These are phyloP conservation scores for Drosophila ficusphila DNA, from an alignment of 1,140 invertebrate species.

Conservation along the genomic window DNA sequence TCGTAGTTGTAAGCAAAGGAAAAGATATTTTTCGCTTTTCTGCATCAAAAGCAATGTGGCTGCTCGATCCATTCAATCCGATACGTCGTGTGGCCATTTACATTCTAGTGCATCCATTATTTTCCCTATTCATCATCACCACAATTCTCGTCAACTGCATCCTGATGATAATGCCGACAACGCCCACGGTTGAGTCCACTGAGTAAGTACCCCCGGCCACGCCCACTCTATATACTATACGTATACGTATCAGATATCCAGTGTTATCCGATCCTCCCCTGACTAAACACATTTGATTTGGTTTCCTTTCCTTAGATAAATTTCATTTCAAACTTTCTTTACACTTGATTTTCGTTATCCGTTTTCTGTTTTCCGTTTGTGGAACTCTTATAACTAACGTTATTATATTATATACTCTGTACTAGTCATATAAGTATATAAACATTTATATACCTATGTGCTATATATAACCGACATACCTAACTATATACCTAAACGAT, in stretches of 20 bases:
- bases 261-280: not conserved
- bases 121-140: slow-evolving; percentile 98
- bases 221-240: not conserved
- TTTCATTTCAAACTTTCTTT: slow-evolving; percentile 13
- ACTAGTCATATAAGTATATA: slow-evolving; percentile 53
- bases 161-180: slow-evolving; percentile 98
- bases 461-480: slow-evolving; percentile 66
- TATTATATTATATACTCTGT: slow-evolving; percentile 35
- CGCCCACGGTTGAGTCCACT: slow-evolving; percentile 96
- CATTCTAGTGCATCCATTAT: slow-evolving; percentile 98
- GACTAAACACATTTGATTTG: slow-evolving; percentile 33
- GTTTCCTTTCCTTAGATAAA: slow-evolving; percentile 14
- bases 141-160: slow-evolving; percentile 99
- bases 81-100: slow-evolving; percentile 98
- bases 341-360: not conserved
- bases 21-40: slow-evolving; percentile 99
- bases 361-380: slow-evolving; percentile 3
- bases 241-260: not conserved
- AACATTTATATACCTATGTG: slow-evolving; percentile 60
- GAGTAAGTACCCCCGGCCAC: slow-evolving; percentile 91
- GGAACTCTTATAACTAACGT: slow-evolving; percentile 6
- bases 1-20: slow-evolving; percentile 98
- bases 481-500: slow-evolving; percentile 35
- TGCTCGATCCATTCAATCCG: slow-evolving; percentile 98
- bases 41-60: slow-evolving; percentile 97